Percentiles rank a stretch among this genome's conserved stretches.
phyloP scores from a whole-genome alignment of 2,888 invertebrate species.

The Halictus quadricinctus region DNA sequence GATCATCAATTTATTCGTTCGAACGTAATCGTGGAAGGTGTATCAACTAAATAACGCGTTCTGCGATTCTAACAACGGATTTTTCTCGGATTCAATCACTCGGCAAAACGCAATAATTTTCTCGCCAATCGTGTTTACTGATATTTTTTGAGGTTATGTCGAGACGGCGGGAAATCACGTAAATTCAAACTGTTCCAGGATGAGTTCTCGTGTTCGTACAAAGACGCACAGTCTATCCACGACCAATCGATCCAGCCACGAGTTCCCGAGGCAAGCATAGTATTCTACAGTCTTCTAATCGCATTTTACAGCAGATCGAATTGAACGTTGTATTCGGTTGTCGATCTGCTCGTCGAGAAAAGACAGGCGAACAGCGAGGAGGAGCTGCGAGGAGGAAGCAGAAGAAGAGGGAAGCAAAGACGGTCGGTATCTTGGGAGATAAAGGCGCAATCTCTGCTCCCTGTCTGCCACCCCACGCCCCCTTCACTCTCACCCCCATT shows the following conservation, averaged over 20 bases:
- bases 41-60: too few relatives aligned
- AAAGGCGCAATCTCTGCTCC: conserved; percentile 75
- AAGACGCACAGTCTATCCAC: background rate
- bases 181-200: background rate
- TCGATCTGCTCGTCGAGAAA: conserved; percentile 59
- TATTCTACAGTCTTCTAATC: background rate
- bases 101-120: too few relatives aligned
- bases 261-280: background rate
- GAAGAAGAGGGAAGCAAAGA: conserved; percentile 72
- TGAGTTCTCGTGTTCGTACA: background rate
- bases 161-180: background rate
- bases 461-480: conserved; percentile 36
- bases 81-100: too few relatives aligned
- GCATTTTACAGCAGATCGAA: conserved; percentile 71
- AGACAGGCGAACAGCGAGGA: conserved; percentile 33
- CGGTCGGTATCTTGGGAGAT: conserved; percentile 78
- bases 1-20: too few relatives aligned
- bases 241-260: background rate
- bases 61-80: too few relatives aligned
- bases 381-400: conserved; percentile 55
- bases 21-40: too few relatives aligned
- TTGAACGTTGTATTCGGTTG: conserved; percentile 62
- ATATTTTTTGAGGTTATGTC: background rate
- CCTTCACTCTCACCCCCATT: background rate
- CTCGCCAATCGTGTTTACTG: too few relatives aligned